phyloP scores from a whole-genome alignment of 1,140 invertebrate genomes.

The Euwallacea fornicatus region DNA sequence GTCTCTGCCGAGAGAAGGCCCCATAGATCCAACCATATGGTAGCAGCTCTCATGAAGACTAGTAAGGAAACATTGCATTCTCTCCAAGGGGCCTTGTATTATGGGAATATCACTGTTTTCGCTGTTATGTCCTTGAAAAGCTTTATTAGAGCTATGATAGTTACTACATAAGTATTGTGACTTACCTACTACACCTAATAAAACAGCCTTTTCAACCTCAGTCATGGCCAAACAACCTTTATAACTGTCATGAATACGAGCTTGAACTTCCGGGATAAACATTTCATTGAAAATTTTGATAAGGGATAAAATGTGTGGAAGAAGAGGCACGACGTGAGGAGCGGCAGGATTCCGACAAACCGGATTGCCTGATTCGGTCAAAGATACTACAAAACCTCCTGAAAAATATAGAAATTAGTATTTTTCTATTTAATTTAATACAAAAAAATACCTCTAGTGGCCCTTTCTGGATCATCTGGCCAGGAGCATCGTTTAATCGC shows the following conservation, averaged over 20 bases:
- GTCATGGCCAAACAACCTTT: conserved; percentile 68
- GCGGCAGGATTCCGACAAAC: conserved; percentile 78
- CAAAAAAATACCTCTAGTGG: conserved; percentile 59
- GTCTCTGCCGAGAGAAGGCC: conserved; percentile 78
- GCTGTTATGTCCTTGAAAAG: conserved; percentile 45
- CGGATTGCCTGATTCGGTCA: conserved; percentile 73
- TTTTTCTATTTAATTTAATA: background rate
- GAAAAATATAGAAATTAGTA: background rate
- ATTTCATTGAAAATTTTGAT: conserved; percentile 77
- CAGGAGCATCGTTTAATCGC: conserved; percentile 83
- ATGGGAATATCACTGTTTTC: conserved; percentile 55
- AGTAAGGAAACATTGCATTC: conserved; percentile 80
- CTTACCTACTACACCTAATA: conserved; percentile 60
- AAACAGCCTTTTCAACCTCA: conserved; percentile 69
- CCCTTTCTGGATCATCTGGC: conserved; percentile 78
- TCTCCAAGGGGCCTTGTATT: conserved; percentile 63
- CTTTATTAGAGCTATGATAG: too few relatives aligned
- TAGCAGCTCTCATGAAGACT: conserved; percentile 72
- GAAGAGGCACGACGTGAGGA: conserved; percentile 74
- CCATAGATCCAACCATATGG: conserved; percentile 77
- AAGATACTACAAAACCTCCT: conserved; percentile 75
- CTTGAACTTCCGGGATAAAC: conserved; percentile 69
- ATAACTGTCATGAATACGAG: conserved; percentile 67
- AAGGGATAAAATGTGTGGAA: conserved; percentile 76
- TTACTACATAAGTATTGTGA: background rate